These are phyloP conservation scores for Mormoops blainvillei DNA, from an alignment of 2,113 vertebrate species.

Conservation along the genomic window DNA sequence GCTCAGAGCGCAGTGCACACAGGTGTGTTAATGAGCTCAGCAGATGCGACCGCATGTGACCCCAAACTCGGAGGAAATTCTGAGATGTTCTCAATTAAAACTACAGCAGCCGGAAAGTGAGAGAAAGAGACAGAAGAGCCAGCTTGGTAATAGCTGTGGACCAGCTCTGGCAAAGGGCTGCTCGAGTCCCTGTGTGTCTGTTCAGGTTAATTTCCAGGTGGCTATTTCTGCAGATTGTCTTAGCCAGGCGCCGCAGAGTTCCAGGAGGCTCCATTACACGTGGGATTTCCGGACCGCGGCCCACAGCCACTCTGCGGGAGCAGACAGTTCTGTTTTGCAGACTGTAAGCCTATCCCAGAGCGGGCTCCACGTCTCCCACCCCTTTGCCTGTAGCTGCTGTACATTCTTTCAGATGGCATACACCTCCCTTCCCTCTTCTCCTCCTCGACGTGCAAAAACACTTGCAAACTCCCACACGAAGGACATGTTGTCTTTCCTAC, in stretches of 20 bases:
- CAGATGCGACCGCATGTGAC: rapidly evolving
- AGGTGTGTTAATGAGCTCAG: not conserved
- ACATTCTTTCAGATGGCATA: not conserved
- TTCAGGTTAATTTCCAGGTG: not conserved
- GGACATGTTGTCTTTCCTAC: not conserved
- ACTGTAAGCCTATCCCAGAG: not conserved
- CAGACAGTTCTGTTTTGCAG: not conserved
- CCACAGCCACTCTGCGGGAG: not conserved
- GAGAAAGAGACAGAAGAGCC: not conserved
- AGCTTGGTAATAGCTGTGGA: not conserved
- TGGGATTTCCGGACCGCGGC: not conserved
- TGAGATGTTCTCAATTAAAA: not conserved
- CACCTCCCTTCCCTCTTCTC: not conserved
- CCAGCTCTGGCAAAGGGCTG: not conserved
- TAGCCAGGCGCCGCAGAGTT: not conserved
- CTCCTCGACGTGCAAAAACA: not conserved
- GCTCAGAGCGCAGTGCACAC: not conserved
- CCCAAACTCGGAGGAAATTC: not conserved
- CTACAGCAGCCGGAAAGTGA: not conserved
- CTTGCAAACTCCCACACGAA: not conserved
- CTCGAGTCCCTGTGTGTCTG: not conserved
- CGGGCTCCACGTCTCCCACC: not conserved
- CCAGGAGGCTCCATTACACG: not conserved
- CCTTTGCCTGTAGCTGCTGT: not conserved
- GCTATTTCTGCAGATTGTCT: not conserved